These are phyloP conservation scores for Hydrotaea diabolus DNA, from an alignment of 2,888 invertebrate species.

Conservation along the genomic window DNA sequence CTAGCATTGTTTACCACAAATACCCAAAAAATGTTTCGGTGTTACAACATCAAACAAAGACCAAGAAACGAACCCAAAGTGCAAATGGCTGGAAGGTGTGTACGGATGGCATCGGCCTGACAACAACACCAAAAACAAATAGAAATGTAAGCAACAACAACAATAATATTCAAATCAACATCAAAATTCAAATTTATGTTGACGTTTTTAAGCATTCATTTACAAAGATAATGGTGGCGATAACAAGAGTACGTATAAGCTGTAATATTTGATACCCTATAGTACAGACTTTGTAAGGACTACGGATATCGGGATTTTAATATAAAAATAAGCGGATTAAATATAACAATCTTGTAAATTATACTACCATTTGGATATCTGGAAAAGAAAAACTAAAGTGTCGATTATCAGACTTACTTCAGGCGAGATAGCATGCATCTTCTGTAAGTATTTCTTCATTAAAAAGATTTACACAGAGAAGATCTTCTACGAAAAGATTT, in stretches of 20 bases:
- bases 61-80: not conserved
- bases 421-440: no score
- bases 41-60: slow-evolving; percentile 8
- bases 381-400: no score
- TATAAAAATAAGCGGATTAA: no score
- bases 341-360: no score
- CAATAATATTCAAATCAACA: not conserved
- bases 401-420: no score
- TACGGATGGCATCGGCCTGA: not conserved
- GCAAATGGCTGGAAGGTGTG: not conserved
- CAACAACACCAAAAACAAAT: not conserved
- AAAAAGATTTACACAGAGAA: no score
- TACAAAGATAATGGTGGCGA: not conserved
- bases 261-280: not conserved
- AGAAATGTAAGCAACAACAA: not conserved
- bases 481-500: no score
- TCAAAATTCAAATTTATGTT: slow-evolving; percentile 40
- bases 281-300: no score
- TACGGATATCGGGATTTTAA: no score
- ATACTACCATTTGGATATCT: no score
- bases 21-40: slow-evolving; percentile 2
- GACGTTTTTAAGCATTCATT: slow-evolving; percentile 22
- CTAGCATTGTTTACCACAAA: slow-evolving; percentile 13
- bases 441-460: no score
- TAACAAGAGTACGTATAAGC: not conserved